Percentiles rank a stretch among this genome's conserved stretches.
phyloP scores from a whole-genome alignment of 2,113 vertebrate genomes.

The Callorhinus ursinus region DNA sequence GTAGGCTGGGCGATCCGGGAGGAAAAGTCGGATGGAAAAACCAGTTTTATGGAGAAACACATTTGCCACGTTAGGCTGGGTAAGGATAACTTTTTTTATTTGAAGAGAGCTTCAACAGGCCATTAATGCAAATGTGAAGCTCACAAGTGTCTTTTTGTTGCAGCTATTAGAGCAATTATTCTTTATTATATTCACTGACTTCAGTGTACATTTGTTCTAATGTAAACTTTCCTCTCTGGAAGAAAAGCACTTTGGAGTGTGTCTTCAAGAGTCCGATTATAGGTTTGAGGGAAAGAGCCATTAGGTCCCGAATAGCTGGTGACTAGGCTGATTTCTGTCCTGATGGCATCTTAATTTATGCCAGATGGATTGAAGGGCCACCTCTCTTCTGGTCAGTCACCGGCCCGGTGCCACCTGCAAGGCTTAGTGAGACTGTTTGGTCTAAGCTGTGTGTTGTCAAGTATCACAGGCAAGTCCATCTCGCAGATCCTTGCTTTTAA shows the following conservation, averaged over 20 bases:
- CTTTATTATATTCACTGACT: slow-evolving; percentile 15
- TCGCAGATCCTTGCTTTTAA: slow-evolving; percentile 23
- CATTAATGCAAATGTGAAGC: slow-evolving; percentile 9
- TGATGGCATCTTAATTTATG: slow-evolving; percentile 46
- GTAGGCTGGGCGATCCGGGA: background rate
- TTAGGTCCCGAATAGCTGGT: slow-evolving; percentile 25
- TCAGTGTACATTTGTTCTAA: slow-evolving; percentile 34
- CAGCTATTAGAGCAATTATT: slow-evolving; percentile 28
- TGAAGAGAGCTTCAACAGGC: background rate
- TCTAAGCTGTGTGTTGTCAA: background rate
- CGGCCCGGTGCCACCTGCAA: background rate
- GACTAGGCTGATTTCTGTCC: slow-evolving; percentile 28
- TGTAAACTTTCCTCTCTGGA: slow-evolving; percentile 35
- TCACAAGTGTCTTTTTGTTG: slow-evolving; percentile 29
- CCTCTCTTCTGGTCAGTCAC: background rate
- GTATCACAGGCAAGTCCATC: background rate
- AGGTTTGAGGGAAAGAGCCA: slow-evolving; percentile 49
- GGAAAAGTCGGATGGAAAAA: background rate
- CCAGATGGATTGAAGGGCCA: background rate
- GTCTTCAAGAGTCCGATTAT: slow-evolving; percentile 65
- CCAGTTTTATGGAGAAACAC: background rate
- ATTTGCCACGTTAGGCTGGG: background rate
- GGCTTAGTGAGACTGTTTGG: background rate
- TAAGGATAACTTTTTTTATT: background rate
- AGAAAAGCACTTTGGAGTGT: slow-evolving; percentile 45